Percentiles rank a stretch among this genome's conserved stretches.
Conservation (phyloP, 1,140 invertebrate species). For the Limonius californicus region DNA sequence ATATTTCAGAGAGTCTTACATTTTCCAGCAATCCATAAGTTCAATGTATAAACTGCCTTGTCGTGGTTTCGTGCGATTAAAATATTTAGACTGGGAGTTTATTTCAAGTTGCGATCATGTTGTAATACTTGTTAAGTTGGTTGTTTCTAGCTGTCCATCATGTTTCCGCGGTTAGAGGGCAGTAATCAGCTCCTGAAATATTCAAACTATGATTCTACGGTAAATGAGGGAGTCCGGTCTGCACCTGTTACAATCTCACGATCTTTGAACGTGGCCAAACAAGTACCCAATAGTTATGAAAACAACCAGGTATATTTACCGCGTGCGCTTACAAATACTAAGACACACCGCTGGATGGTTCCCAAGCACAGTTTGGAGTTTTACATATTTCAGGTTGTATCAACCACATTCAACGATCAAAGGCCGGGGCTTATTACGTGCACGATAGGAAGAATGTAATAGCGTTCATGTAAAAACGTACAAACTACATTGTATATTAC, state of each 20-base stretch:
- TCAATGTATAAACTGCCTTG: background rate
- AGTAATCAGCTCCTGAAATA: background rate
- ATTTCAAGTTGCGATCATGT: background rate
- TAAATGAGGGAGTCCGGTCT: background rate
- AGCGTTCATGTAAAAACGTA: background rate
- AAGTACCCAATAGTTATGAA: constrained; percentile 12
- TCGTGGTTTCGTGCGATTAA: background rate
- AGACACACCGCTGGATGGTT: background rate
- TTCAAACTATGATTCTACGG: background rate
- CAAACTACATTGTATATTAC: too few relatives aligned
- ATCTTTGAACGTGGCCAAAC: constrained; percentile 8
- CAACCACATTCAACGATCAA: background rate
- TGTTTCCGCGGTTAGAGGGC: background rate
- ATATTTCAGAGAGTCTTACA: too few relatives aligned
- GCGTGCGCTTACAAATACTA: background rate
- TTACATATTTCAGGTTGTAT: constrained; percentile 1
- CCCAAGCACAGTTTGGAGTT: background rate
- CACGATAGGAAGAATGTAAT: background rate
- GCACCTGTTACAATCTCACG: background rate
- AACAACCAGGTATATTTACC: constrained; percentile 4
- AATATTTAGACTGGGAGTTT: background rate
- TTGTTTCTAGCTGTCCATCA: too few relatives aligned
- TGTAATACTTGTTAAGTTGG: constrained; percentile 3
- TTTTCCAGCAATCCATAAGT: too few relatives aligned
- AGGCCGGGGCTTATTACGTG: background rate